Evolutionary conservation across 2,797 vertebrate genomes (phyloP), one percentile per base, ranked within the genome.

Genomic region (Manis crassicaudata): DNA sequence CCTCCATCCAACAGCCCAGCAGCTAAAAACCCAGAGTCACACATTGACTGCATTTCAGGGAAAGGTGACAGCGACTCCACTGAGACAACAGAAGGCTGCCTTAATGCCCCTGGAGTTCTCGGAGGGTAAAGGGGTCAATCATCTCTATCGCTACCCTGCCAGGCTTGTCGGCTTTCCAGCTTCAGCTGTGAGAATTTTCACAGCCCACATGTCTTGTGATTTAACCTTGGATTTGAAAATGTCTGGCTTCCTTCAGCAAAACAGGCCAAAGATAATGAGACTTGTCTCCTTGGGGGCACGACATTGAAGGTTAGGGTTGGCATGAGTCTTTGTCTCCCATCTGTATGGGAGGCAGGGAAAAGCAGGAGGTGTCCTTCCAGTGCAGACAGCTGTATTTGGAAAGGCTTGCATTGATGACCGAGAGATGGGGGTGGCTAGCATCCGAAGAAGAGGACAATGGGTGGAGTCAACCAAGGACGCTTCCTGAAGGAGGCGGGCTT

Each of bases 161-260:
- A 35, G 35, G 16, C 58, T 60, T n/a, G 18, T 27, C 32, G 35
- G 77, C 68, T 72, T 58, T 88, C 97, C 97, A 96, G 70, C 86
- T 83, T 81, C 87, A 58, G 68, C 80, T 89, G 40, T 27, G 79
- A 94, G 65, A 68, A 93, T 94, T 29, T 0, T 95, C 93, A 97
- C 29, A 96, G 94, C 43, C 2, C 17, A 68, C 73, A 54, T 37
- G 0, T 95, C 93, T 90, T 93, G 82, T 37, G 75, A 97, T 97
- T 95, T 94, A 90, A 95, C 89, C 18, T 0, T 60, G 73, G 94
- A 56, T 88, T 96, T 93, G 81, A 85, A 23, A 91, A 54, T 0
- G 50, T 73, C 67, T 81, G 0, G 0, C 79, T 97, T 96, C 93
- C 82, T 67, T 62, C 80, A 67, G 76, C 95, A 43, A 79, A 90